phyloP scores from a whole-genome alignment of 2,888 invertebrate species.

The Ectemnius lituratus region DNA sequence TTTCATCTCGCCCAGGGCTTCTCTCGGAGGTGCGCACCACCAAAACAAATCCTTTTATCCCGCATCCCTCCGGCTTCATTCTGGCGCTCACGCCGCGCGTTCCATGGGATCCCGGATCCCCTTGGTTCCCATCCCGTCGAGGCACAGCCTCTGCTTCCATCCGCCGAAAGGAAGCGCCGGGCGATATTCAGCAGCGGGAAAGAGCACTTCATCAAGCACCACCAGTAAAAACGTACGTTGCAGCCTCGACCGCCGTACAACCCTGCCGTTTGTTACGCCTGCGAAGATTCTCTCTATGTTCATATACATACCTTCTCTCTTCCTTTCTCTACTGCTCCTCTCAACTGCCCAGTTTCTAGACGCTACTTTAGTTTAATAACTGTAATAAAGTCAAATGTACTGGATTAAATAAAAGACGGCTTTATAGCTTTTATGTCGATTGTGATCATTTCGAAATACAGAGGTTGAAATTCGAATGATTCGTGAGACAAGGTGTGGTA shows the following conservation, averaged over 20 bases:
- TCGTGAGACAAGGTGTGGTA: too few relatives aligned
- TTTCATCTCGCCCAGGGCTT: slow-evolving; percentile 30
- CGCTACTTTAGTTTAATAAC: too few relatives aligned
- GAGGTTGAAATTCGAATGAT: too few relatives aligned
- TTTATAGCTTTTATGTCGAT: too few relatives aligned
- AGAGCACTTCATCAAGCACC: slow-evolving; percentile 51
- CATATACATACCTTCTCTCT: background rate
- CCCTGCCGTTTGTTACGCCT: too few relatives aligned
- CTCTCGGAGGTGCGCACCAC: slow-evolving; percentile 2
- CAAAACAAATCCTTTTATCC: slow-evolving; percentile 53
- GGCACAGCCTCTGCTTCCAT: too few relatives aligned
- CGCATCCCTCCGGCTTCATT: too few relatives aligned
- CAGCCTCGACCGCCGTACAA: slow-evolving; percentile 28
- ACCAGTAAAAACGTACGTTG: slow-evolving; percentile 29
- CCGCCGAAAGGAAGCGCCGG: slow-evolving; percentile 36
- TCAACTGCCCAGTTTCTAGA: too few relatives aligned
- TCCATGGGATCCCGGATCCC: background rate
- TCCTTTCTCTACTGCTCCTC: too few relatives aligned
- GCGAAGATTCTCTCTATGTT: background rate
- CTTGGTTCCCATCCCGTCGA: slow-evolving; percentile 14
- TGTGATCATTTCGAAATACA: too few relatives aligned
- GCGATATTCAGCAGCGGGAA: slow-evolving; percentile 46
- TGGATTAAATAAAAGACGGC: too few relatives aligned
- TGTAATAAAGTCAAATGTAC: too few relatives aligned
- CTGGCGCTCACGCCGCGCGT: background rate